A percentile compares a stretch with the other conserved stretches of the same genome.
phyloP scores from a whole-genome alignment of 2,113 vertebrate genomes.

The Empidonax alnorum region DNA sequence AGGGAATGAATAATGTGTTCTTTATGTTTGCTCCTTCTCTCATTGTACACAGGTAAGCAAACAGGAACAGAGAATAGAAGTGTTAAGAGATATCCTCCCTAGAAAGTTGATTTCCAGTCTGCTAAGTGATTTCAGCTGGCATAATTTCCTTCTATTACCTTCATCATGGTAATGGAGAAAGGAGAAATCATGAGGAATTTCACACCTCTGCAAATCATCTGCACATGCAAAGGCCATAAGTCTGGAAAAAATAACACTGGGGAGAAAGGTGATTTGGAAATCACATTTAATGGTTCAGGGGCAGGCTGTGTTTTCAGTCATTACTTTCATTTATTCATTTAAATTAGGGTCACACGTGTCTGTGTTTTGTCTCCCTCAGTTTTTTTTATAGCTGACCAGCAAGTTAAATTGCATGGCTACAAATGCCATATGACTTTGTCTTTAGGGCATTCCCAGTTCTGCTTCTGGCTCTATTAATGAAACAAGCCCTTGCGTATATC shows the following conservation, averaged over 20 bases:
- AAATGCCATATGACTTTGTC: neutral
- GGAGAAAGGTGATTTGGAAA: neutral
- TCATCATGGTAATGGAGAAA: neutral
- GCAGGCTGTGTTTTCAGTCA: neutral
- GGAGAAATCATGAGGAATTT: neutral
- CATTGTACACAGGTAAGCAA: neutral
- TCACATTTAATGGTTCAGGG: neutral
- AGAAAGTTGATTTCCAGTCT: neutral
- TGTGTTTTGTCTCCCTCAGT: neutral
- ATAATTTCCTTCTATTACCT: neutral
- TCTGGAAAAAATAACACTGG: neutral
- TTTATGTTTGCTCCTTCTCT: neutral
- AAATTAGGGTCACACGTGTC: rapidly evolving
- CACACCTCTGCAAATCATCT: neutral
- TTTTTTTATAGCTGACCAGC: neutral
- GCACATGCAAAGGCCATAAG: neutral
- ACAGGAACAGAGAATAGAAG: neutral
- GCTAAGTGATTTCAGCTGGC: neutral
- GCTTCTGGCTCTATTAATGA: neutral
- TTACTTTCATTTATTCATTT: neutral
- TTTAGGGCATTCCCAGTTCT: neutral
- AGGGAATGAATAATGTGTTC: neutral
- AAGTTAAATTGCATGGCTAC: neutral
- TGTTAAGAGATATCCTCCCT: neutral
- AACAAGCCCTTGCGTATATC: neutral